Conservation (phyloP, 92 coral and sea anemone species). For the Metridium senile region DNA sequence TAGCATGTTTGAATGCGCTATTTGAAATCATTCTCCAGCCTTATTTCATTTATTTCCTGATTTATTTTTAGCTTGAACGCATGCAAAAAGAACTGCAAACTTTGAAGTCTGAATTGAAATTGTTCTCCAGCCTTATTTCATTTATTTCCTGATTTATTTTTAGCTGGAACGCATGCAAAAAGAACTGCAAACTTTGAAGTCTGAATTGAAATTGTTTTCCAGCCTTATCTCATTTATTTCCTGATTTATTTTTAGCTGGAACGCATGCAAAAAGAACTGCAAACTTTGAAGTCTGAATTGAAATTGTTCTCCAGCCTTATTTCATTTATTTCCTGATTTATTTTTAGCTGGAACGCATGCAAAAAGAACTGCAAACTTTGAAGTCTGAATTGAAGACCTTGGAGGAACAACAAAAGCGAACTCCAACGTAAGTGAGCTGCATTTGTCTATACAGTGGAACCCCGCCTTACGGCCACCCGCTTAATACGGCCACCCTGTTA, state of each 20-base stretch:
- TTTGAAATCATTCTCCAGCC: too few species aligned
- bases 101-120: too few species aligned
- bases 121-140: too few species aligned
- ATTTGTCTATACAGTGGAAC: not conserved
- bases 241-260: too few species aligned
- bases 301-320: not conserved
- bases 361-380: constrained; percentile 63
- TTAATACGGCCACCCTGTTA: too few species aligned
- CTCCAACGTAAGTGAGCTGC: constrained; percentile 54
- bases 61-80: too few species aligned
- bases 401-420: constrained; percentile 52
- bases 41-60: too few species aligned
- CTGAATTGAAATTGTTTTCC: not conserved
- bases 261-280: not conserved
- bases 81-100: too few species aligned
- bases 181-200: too few species aligned
- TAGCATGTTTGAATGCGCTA: too few species aligned
- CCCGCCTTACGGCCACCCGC: constrained; percentile 11
- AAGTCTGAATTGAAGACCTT: constrained; percentile 67
- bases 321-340: not conserved
- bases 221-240: not conserved
- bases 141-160: too few species aligned
- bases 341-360: constrained; percentile 66
- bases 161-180: too few species aligned
- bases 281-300: not conserved